A percentile compares a stretch with the other conserved stretches of the same genome.
These are phyloP conservation scores for Ciconia nigra DNA, from an alignment of 2,797 vertebrate genomes.

Conservation along the genomic window DNA sequence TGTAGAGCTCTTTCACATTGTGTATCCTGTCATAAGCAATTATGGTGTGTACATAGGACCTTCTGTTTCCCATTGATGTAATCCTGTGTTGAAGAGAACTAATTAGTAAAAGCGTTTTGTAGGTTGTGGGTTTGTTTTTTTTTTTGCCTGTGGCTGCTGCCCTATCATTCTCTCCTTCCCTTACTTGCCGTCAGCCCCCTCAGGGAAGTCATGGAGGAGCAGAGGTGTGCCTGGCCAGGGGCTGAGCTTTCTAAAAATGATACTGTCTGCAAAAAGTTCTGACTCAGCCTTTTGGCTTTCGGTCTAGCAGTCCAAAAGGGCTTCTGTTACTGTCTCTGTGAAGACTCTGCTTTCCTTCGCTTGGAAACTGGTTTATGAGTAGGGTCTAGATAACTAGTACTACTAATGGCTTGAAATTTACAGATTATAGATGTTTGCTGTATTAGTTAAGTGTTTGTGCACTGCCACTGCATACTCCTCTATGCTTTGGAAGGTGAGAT, in stretches of 20 bases:
- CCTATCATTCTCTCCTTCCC: neutral
- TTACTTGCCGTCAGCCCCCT: neutral
- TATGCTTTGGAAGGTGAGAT: neutral
- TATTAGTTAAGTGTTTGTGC: neutral
- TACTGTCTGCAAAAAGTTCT: neutral
- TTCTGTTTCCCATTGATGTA: neutral
- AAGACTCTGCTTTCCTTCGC: neutral
- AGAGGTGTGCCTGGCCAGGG: neutral
- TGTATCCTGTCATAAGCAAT: neutral
- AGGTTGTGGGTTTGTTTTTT: neutral
- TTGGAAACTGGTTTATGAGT: neutral
- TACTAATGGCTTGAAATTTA: neutral
- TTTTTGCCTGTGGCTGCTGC: neutral
- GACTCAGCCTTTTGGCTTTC: neutral
- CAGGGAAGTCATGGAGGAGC: neutral
- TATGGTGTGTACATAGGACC: neutral
- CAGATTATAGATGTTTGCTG: fast-evolving
- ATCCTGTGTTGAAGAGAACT: neutral
- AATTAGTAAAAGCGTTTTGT: neutral
- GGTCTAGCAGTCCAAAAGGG: neutral
- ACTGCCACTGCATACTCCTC: fast-evolving
- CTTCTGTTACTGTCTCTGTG: neutral
- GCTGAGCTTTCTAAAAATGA: neutral
- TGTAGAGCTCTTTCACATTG: neutral
- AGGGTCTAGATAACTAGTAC: neutral